Conservation (phyloP, 2,797 vertebrate species). For the Rhinella marina region DNA sequence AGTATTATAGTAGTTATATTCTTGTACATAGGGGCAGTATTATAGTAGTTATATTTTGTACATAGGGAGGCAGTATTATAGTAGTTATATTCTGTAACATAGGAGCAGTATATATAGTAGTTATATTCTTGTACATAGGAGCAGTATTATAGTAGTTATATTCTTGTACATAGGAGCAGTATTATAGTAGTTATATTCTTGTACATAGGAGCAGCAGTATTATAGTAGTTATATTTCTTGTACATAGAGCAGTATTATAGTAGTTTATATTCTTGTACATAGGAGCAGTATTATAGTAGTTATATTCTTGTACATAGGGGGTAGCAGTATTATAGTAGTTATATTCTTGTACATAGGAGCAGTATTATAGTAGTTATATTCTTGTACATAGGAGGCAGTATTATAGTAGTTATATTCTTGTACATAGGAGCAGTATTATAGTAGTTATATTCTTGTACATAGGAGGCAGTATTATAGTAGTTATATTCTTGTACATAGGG, state of each 20-base stretch:
- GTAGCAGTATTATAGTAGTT: too few species aligned
- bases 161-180: neutral
- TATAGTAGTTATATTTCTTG: too few species aligned
- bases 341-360: too few species aligned
- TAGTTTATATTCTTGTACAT: slow-evolving; percentile 2
- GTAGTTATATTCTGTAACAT: too few species aligned
- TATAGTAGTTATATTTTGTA: too few species aligned
- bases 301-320: neutral
- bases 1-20: too few species aligned
- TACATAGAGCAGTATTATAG: neutral
- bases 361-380: too few species aligned
- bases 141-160: neutral
- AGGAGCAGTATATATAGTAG: neutral
- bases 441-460: neutral
- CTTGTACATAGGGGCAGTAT: too few species aligned
- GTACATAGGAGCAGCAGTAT: too few species aligned
- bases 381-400: too few species aligned
- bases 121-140: neutral
- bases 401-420: too few species aligned
- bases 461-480: neutral
- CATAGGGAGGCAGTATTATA: too few species aligned
- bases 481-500: slow-evolving; percentile 6
- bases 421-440: slow-evolving; percentile 1
- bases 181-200: neutral
- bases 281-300: neutral